Evolutionary conservation across 2,797 vertebrate genomes (phyloP).

Genomic region (Melopsittacus undulatus): DNA sequence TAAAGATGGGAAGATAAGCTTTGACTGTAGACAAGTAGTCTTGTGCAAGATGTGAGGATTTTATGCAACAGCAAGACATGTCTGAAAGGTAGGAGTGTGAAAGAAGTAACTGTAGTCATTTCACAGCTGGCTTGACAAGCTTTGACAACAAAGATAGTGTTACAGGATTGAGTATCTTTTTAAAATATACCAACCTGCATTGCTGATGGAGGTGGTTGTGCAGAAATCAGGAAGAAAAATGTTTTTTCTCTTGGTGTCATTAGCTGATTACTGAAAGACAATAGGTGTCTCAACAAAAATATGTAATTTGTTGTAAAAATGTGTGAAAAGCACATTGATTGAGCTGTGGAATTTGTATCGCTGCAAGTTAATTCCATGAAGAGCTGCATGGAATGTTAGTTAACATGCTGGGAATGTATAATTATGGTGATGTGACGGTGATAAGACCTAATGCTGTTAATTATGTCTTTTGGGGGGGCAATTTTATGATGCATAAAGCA

Average conservation of each 20-base stretch:
- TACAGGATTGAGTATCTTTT: constrained; percentile 71
- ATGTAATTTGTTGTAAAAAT: background rate
- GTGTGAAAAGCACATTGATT: background rate
- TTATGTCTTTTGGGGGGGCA: constrained; percentile 1
- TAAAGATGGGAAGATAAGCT: constrained; percentile 55
- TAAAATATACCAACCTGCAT: background rate
- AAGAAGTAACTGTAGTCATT: constrained; percentile 47
- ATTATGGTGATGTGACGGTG: background rate
- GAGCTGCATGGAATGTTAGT: background rate
- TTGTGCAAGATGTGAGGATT: constrained; percentile 55
- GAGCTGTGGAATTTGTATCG: background rate
- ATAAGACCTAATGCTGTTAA: constrained; percentile 55
- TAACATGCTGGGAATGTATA: background rate
- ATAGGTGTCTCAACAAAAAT: background rate
- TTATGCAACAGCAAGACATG: constrained; percentile 81
- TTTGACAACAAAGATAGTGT: constrained; percentile 66
- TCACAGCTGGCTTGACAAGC: constrained; percentile 34
- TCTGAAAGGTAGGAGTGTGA: constrained; percentile 87
- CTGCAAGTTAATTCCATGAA: background rate
- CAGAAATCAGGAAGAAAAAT: background rate
- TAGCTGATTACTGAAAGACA: background rate
- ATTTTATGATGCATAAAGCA: constrained; percentile 45
- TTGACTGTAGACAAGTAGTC: constrained; percentile 54
- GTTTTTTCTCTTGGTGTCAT: background rate
- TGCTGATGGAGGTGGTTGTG: background rate